phyloP scores from a whole-genome alignment of 2,797 vertebrate species.

The Macropus fuliginosus region DNA sequence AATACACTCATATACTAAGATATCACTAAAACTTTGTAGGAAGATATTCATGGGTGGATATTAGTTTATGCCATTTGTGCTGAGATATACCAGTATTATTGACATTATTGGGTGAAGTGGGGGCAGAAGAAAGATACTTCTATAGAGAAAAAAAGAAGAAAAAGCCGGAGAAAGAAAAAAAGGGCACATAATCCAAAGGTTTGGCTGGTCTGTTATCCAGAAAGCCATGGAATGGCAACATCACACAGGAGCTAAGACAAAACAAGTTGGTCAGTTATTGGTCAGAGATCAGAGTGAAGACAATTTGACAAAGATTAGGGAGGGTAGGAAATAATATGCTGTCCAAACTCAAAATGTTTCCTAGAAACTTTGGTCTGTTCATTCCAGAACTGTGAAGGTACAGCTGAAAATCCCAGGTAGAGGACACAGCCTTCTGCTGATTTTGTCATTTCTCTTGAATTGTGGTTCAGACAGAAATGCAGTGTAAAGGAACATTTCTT shows the following conservation, averaged over 20 bases:
- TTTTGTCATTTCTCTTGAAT: neutral
- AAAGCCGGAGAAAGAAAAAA: neutral
- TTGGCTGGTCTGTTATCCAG: neutral
- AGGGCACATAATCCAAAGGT: neutral
- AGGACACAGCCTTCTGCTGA: neutral
- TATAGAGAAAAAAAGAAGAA: neutral
- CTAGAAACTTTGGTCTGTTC: neutral
- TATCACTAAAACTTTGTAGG: neutral
- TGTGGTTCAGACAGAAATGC: neutral
- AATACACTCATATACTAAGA: neutral
- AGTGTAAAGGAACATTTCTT: neutral
- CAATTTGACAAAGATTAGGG: neutral
- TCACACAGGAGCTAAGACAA: neutral
- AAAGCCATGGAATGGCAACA: neutral
- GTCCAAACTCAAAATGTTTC: neutral
- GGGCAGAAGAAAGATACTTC: neutral
- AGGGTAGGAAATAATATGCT: neutral
- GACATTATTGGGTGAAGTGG: neutral
- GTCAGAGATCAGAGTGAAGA: neutral
- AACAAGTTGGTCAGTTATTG: neutral
- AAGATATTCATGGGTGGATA: neutral
- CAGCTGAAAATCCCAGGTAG: neutral
- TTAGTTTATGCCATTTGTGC: neutral
- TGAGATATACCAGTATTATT: neutral
- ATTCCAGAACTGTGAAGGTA: neutral